These are phyloP conservation scores for Empis stercorea DNA, from an alignment of 2,888 invertebrate species.

Conservation along the genomic window DNA sequence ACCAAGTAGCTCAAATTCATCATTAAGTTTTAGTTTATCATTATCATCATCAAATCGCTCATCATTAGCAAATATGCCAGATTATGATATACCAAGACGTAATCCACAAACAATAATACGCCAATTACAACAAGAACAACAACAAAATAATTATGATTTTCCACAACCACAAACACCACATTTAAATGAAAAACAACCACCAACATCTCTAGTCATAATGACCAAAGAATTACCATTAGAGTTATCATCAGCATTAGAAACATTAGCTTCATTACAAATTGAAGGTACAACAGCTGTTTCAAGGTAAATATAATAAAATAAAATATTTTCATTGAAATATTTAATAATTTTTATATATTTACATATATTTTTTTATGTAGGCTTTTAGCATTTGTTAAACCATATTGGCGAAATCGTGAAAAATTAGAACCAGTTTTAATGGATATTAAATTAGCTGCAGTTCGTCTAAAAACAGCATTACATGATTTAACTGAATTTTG, in stretches of 20 bases:
- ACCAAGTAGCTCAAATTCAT: constrained; percentile 54
- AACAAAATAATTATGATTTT: constrained; percentile 46
- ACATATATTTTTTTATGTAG: constrained; percentile 15
- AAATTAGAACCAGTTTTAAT: constrained; percentile 64
- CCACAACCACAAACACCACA: constrained; percentile 35
- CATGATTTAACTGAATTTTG: constrained; percentile 82
- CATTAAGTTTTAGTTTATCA: constrained; percentile 42
- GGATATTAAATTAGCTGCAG: constrained; percentile 72
- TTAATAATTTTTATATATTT: not conserved
- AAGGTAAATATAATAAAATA: constrained; percentile 28
- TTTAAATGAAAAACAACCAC: constrained; percentile 14
- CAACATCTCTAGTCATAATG: constrained; percentile 12
- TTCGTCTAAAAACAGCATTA: constrained; percentile 62
- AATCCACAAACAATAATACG: constrained; percentile 26
- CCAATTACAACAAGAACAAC: constrained; percentile 9
- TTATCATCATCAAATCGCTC: constrained; percentile 42
- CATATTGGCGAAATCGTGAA: constrained; percentile 70
- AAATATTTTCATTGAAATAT: not conserved
- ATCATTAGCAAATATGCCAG: constrained; percentile 46
- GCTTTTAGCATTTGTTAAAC: constrained; percentile 60
- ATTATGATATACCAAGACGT: constrained; percentile 54
- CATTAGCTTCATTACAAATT: constrained; percentile 57
- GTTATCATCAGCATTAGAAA: constrained; percentile 61
- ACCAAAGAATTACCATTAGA: constrained; percentile 57
- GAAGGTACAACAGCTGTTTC: constrained; percentile 74